A percentile compares a stretch with the other conserved stretches of the same genome.
Evolutionary conservation across 2,888 invertebrate genomes (phyloP).

Genomic region (Mesopsocus fuscifrons): DNA sequence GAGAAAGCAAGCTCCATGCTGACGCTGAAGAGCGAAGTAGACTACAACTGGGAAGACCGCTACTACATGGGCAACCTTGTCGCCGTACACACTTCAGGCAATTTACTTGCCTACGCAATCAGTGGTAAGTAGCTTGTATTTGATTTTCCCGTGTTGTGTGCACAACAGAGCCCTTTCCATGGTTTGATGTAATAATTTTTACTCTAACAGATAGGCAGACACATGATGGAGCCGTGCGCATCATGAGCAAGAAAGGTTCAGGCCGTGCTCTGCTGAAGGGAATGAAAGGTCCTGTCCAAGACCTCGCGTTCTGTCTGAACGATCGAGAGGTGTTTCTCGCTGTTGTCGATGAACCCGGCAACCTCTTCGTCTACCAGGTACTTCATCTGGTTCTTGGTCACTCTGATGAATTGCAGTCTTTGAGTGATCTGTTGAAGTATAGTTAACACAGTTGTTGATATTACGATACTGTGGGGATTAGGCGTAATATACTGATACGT

Average conservation of each 20-base stretch:
- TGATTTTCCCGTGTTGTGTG: background rate
- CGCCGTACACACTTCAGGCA: conserved; percentile 69
- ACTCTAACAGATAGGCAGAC: too few species aligned
- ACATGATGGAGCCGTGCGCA: conserved; percentile 55
- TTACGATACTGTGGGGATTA: too few species aligned
- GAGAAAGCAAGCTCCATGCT: conserved; percentile 76
- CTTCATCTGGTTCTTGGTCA: too few species aligned
- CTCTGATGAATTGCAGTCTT: too few species aligned
- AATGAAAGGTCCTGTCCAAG: conserved; percentile 73
- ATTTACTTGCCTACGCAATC: conserved; percentile 76
- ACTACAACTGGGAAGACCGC: conserved; percentile 82
- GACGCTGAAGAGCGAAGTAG: conserved; percentile 73
- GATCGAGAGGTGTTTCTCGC: conserved; percentile 60
- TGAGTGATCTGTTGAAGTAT: too few species aligned
- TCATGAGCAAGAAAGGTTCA: conserved; percentile 58
- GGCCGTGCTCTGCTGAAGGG: conserved; percentile 68
- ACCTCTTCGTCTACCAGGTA: conserved; percentile 66
- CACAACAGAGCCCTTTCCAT: background rate
- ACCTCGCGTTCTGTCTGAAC: conserved; percentile 77
- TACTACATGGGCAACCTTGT: conserved; percentile 75
- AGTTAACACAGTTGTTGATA: too few species aligned
- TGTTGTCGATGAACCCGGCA: conserved; percentile 71
- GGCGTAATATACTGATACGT: too few species aligned
- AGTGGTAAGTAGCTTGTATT: conserved; percentile 56
- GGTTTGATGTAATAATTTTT: too few species aligned